Evolutionary conservation across 2,113 vertebrate species (phyloP).

Genomic region (mouse (Mus musculus)): GRCm39 chr6:34235501-34236000

Average conservation of each 20-base stretch:
- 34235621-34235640: conserved; percentile 63
- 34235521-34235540: background rate
- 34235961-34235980: conserved; percentile 51
- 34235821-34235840: background rate
- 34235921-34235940: conserved; percentile 37
- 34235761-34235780: background rate
- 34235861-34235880: conserved; percentile 3
- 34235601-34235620: conserved; percentile 2
- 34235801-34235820: conserved; percentile 59
- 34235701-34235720: conserved; percentile 1
- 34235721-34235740: conserved; percentile 42
- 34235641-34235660: conserved; percentile 26
- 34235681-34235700: conserved; percentile 67
- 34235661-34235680: conserved; percentile 7
- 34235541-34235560: background rate
- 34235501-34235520: background rate
- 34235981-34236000: conserved; percentile 62
- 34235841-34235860: conserved; percentile 52
- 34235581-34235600: background rate
- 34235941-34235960: conserved; percentile 55
- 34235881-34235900: background rate
- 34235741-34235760: background rate
- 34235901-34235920: background rate
- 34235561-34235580: background rate
- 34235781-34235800: conserved; percentile 47